Conservation (phyloP, 2,113 vertebrate species). For the Malurus alboscapulatus region DNA sequence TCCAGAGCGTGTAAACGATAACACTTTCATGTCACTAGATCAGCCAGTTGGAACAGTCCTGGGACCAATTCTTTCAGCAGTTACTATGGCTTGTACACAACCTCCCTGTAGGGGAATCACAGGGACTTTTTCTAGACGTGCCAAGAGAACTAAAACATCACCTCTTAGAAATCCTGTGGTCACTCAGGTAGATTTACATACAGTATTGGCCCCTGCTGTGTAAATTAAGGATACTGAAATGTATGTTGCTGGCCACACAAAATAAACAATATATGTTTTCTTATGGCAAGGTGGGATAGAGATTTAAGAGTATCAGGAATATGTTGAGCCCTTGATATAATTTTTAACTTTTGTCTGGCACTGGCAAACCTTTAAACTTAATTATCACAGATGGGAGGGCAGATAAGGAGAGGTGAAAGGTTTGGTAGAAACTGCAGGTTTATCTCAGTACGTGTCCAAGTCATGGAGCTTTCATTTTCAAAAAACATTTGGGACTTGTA, state of each 20-base stretch:
- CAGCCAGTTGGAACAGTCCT: conserved; percentile 38
- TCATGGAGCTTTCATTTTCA: background rate
- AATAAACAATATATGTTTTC: background rate
- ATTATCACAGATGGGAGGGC: background rate
- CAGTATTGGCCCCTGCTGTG: background rate
- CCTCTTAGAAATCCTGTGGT: background rate
- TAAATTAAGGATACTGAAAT: background rate
- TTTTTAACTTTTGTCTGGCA: background rate
- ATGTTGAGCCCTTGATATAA: background rate
- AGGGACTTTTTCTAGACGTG: background rate
- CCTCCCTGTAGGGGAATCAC: background rate
- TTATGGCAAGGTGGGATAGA: background rate
- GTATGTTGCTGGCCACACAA: background rate
- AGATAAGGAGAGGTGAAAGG: background rate
- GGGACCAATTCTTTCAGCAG: background rate
- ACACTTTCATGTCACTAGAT: conserved; percentile 34
- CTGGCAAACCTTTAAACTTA: background rate
- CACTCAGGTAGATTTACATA: background rate
- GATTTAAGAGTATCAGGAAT: background rate
- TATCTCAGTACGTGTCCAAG: background rate
- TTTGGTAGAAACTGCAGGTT: background rate
- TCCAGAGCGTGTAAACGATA: background rate
- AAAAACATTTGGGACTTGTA: background rate
- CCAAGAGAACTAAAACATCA: background rate
- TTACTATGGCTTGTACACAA: background rate